A percentile compares a stretch with the other conserved stretches of the same genome.
Evolutionary conservation across 1,140 invertebrate genomes (phyloP).

Genomic region (Patella vulgata): DNA sequence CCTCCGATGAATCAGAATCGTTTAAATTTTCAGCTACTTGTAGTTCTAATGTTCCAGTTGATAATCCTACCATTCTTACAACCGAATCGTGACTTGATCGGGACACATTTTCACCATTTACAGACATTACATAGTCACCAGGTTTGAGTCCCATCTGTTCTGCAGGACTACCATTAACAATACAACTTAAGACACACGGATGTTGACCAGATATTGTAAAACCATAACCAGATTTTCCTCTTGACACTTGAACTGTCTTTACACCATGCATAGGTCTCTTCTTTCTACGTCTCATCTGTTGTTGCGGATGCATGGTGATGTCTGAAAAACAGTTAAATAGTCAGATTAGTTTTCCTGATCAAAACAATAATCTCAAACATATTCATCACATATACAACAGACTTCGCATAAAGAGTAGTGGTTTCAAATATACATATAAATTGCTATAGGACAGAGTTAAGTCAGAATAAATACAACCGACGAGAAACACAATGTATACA

Average conservation of each 20-base stretch:
- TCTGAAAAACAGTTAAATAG: too few relatives aligned
- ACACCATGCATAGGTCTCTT: slow-evolving; percentile 83
- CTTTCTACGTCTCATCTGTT: slow-evolving; percentile 75
- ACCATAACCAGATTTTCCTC: slow-evolving; percentile 87
- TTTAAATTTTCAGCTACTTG: slow-evolving; percentile 86
- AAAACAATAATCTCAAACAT: too few relatives aligned
- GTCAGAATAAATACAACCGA: too few relatives aligned
- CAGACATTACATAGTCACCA: slow-evolving; percentile 90
- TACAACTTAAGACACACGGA: slow-evolving; percentile 88
- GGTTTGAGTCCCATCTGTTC: slow-evolving; percentile 85
- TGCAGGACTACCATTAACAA: slow-evolving; percentile 85
- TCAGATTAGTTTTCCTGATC: too few relatives aligned
- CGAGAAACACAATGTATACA: too few relatives aligned
- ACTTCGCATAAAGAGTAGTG: too few relatives aligned
- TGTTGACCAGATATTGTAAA: slow-evolving; percentile 95
- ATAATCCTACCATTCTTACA: slow-evolving; percentile 87
- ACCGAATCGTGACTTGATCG: slow-evolving; percentile 92
- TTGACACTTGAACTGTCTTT: slow-evolving; percentile 83
- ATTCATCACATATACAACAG: too few relatives aligned
- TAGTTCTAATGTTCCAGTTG: slow-evolving; percentile 80
- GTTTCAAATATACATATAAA: too few relatives aligned
- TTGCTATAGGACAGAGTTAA: too few relatives aligned
- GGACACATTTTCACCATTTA: slow-evolving; percentile 89
- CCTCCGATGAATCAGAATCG: slow-evolving; percentile 80
- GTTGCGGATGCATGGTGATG: slow-evolving; percentile 12